Base-by-base conservation (phyloP, 2,888 invertebrate genomes). In the Epinotia brunnichana region DNA sequence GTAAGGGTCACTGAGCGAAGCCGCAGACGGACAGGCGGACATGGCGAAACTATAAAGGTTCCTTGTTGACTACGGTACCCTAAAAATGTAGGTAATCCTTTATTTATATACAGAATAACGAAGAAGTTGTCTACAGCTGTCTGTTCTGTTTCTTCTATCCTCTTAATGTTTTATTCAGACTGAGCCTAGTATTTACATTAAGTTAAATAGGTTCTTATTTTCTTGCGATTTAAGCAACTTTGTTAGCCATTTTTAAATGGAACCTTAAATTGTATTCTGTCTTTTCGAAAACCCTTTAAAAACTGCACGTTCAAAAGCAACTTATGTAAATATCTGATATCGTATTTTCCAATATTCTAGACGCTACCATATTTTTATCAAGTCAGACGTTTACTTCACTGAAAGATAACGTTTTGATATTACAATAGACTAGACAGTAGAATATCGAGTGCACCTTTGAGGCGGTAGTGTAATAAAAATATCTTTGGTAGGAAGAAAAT, bases 241-340 rank as follows among this genome's bases (percentile, higher is more conserved):
- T 48, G 5, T 7, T 48, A 48, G 15, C 48, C n/a, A 5, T 48
- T 48, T 48, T 5, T n/a, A 15, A n/a, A 13, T n/a, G 5, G 7
- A 48, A 5, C 48, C n/a, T n/a, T 48, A 48, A 7, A 48, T n/a
- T 15, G 0, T 44, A 3, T 5, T n/a, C 7, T 44, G 7, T 48
- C 48, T 44, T 41, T 15, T n/a, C 2, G 44, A 9, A 24, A 61
- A 61, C 15, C 21, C 24, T 7, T 44, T 48, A 17, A 29, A 48
- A 48, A 29, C n/a, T 48, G 24, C 19, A 62, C 24, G 24, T 4
- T 24, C n/a, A 48, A 48, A 29, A 17, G 24, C 62, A 62, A 29
- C 62, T 62, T 29, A 62, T 62, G 62, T 29, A 29, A 48, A 62
- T 51, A 62, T 62, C 19, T 29, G 21, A 62, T 62, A 62, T 48